Base-by-base conservation (phyloP, 2,888 invertebrate genomes). In the Eristalinus sepulchralis region DNA sequence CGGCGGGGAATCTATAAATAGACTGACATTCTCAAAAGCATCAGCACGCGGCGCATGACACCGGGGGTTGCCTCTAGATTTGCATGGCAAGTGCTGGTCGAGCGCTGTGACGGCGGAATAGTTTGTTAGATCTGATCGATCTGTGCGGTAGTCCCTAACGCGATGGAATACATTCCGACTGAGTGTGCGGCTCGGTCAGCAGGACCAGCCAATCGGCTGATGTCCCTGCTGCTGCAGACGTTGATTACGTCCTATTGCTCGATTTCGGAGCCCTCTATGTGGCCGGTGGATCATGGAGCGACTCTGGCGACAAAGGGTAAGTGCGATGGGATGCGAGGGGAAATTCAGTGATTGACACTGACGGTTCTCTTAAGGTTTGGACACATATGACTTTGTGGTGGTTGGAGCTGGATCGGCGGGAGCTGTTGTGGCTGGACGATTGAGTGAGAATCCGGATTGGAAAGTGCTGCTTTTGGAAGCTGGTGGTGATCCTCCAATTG, bases 391-490 rank as follows among this genome's bases (percentile, higher is more conserved):
- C 83, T 96, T 94, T 79, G 91, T 95, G 8, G 93, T 94, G 9
- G 92, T 95, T 8, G 95, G 95, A 0, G 94, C 94, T 0, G 95
- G 95, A 0, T 94, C 94, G 0, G 94, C 95, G 0, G 95, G 95
- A 0, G 93, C 94, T 2, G 95, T 95, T 0, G 89, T 95, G 0
- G 95, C 94, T 0, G 95, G 94, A 67, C 92, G 96, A 0, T 93
- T 97, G 70, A 95, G 96, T 31, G 97, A 97, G 92, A 94, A 96
- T 67, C 93, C 94, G 1, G 93, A 94, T 47, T 97, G 97, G 97
- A 95, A 95, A 82, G 94, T 97, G 0, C 93, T 97, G 22, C 93
- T 97, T 22, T 91, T 97, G 76, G 97, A 97, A 93, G 97, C 96
- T 57, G 97, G 97, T 63, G 95, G 95, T 0, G 95, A 96, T 91